Conservation (phyloP, 2,113 vertebrate genomes). For the Cricetomys ansorgei region DNA sequence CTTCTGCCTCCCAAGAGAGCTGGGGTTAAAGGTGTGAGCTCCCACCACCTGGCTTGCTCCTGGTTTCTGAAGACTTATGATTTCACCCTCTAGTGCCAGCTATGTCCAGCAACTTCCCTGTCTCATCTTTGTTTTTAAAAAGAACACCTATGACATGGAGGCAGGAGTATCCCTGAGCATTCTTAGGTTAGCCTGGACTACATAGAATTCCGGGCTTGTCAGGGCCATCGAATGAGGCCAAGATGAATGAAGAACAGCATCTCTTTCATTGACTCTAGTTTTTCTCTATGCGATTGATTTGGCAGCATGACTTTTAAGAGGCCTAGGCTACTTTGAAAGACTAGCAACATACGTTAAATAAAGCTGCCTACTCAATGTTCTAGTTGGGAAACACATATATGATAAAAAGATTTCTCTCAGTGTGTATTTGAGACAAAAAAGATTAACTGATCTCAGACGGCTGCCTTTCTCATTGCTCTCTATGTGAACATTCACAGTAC, state of each 20-base stretch:
- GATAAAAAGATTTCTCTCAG: not conserved
- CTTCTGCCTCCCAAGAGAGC: too few species aligned
- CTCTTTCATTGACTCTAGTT: conserved; percentile 53
- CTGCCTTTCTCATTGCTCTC: not conserved
- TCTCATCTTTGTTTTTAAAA: conserved; percentile 1
- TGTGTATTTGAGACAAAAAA: conserved; percentile 18
- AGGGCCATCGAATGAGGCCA: not conserved
- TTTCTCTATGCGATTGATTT: conserved; percentile 29
- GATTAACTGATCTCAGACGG: not conserved
- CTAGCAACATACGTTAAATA: conserved; percentile 42
- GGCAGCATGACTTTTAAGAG: conserved; percentile 54
- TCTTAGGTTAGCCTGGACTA: not conserved
- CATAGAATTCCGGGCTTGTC: too few species aligned
- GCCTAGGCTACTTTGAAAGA: conserved; percentile 42
- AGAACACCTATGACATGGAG: not conserved
- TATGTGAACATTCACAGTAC: not conserved
- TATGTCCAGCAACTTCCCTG: not conserved
- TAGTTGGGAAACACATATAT: conserved; percentile 32
- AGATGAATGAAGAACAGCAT: too few species aligned
- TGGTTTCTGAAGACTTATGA: not conserved
- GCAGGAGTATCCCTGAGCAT: not conserved
- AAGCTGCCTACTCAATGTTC: conserved; percentile 50
- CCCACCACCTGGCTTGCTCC: too few species aligned
- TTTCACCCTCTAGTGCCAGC: not conserved
- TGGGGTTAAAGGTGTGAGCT: too few species aligned